Evolutionary conservation across 2,888 invertebrate genomes (phyloP).

Genomic region (Rhopalosiphum nymphaeae): DNA sequence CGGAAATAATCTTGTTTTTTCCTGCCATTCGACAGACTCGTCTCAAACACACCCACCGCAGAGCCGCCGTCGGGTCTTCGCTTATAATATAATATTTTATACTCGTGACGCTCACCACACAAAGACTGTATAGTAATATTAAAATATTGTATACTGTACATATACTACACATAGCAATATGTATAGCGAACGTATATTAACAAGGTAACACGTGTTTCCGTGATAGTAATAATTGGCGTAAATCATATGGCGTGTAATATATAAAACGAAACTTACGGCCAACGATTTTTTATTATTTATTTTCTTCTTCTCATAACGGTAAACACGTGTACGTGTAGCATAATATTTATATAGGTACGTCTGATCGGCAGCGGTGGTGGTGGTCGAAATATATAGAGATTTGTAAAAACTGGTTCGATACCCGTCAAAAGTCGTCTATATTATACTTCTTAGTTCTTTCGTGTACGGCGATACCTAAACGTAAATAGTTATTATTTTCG

Average conservation of each 20-base stretch:
- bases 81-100: not conserved
- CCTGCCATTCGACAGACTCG: not conserved
- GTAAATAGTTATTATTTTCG: not conserved
- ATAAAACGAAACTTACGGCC: not conserved
- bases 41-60: not conserved
- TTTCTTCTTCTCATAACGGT: not conserved
- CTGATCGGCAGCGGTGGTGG: not conserved
- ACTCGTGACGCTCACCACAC: not conserved
- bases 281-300: not conserved
- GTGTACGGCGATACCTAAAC: not conserved
- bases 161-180: not conserved
- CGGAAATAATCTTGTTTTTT: conserved; percentile 24
- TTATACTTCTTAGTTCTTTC: not conserved
- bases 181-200: not conserved
- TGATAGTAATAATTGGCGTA: not conserved
- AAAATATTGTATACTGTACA: not conserved
- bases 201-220: not conserved
- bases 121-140: not conserved
- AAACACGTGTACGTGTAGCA: not conserved
- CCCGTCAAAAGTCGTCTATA: not conserved
- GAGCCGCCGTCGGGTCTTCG: not conserved
- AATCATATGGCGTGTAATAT: not conserved
- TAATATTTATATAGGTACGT: not conserved
- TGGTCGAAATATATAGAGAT: not conserved
- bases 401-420: conserved; percentile 1